These are phyloP conservation scores for Trachops cirrhosus DNA, from an alignment of 2,797 vertebrate genomes.

Conservation along the genomic window DNA sequence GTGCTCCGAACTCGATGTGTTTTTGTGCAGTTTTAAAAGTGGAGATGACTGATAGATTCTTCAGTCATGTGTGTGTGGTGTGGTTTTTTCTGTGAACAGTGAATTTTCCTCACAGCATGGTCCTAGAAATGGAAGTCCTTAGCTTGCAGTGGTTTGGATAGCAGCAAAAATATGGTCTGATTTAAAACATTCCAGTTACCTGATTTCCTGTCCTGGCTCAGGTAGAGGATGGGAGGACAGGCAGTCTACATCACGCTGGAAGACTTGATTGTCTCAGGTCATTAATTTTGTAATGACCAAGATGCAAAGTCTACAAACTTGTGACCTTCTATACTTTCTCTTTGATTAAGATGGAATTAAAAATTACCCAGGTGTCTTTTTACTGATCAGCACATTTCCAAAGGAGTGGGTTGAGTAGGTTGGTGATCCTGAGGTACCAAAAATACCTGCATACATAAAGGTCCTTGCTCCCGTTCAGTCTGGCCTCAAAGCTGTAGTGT, in stretches of 20 bases:
- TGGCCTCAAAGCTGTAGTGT: background rate
- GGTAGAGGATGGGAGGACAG: background rate
- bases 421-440: background rate
- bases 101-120: background rate
- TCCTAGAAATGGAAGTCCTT: background rate
- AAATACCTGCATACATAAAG: background rate
- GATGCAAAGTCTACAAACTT: background rate
- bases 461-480: background rate
- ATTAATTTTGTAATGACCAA: constrained; percentile 19
- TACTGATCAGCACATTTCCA: background rate
- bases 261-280: background rate
- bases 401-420: background rate
- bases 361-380: background rate
- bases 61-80: background rate
- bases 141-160: background rate
- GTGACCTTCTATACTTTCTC: background rate
- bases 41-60: background rate
- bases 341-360: background rate
- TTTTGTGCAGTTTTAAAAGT: background rate
- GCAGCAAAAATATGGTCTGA: background rate
- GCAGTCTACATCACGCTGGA: background rate
- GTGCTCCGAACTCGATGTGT: background rate
- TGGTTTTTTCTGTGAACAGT: background rate
- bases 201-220: background rate
- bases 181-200: background rate